Evolutionary conservation across 1,140 invertebrate genomes (phyloP).

Genomic region (Leptinotarsa lineolata): DNA sequence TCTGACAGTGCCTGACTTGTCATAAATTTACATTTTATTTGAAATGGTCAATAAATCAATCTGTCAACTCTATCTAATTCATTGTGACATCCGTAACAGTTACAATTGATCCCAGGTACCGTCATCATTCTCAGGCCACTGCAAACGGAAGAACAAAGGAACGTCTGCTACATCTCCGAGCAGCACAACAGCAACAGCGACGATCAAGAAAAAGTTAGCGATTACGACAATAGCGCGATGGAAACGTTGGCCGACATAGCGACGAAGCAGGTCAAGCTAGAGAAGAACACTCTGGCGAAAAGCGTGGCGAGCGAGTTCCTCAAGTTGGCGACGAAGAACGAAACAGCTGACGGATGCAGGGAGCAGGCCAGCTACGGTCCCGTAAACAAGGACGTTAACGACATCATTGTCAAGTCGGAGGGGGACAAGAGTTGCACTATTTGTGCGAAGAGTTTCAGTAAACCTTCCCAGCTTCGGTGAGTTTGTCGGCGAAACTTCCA

Average conservation of each 20-base stretch:
- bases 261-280: constrained; percentile 55
- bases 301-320: constrained; percentile 66
- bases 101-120: background rate
- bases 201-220: constrained; percentile 28
- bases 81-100: no score
- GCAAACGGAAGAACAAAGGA: constrained; percentile 15
- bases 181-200: constrained; percentile 32
- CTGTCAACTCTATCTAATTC: no score
- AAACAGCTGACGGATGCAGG: constrained; percentile 38
- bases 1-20: no score
- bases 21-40: no score
- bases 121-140: constrained; percentile 20
- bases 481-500: background rate
- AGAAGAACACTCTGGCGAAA: constrained; percentile 59
- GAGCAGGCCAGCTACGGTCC: constrained; percentile 35
- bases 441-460: constrained; percentile 89
- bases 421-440: constrained; percentile 70
- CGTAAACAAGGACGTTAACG: constrained; percentile 46
- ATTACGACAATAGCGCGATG: constrained; percentile 56
- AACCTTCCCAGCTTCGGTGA: constrained; percentile 81
- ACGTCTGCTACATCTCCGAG: constrained; percentile 10
- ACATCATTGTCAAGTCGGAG: constrained; percentile 53
- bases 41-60: no score
- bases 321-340: constrained; percentile 63
- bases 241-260: constrained; percentile 57